Percentiles rank a stretch among this genome's conserved stretches.
Conservation (phyloP, 2,888 invertebrate genomes). For the Tortrix viridana region DNA sequence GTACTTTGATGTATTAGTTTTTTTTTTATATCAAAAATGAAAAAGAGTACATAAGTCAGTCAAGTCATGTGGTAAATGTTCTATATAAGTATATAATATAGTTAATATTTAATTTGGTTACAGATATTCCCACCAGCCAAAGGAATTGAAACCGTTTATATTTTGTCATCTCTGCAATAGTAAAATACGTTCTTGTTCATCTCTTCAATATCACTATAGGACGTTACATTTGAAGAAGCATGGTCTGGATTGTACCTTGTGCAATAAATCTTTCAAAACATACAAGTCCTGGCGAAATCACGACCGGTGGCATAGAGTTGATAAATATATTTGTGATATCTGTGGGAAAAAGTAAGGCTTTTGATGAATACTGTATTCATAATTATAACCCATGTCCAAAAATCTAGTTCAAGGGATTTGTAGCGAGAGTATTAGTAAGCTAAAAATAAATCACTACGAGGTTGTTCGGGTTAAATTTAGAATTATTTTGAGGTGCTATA, state of each 20-base stretch:
- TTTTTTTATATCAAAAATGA: too few relatives aligned
- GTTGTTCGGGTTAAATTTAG: too few relatives aligned
- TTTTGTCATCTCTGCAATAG: constrained; percentile 56
- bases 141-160: constrained; percentile 33
- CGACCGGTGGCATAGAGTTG: constrained; percentile 35
- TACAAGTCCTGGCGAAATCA: constrained; percentile 41
- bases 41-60: too few relatives aligned
- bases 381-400: too few relatives aligned
- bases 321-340: constrained; percentile 40
- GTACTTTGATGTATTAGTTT: too few relatives aligned
- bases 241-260: constrained; percentile 36
- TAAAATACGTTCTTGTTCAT: constrained; percentile 34
- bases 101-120: constrained; percentile 31
- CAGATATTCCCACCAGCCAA: constrained; percentile 52
- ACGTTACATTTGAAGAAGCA: constrained; percentile 40
- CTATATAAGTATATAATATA: too few relatives aligned
- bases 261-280: constrained; percentile 38
- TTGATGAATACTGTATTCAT: neutral
- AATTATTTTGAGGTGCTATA: too few relatives aligned
- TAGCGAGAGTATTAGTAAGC: too few relatives aligned
- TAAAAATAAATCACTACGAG: too few relatives aligned
- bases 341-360: constrained; percentile 40
- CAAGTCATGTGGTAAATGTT: too few relatives aligned
- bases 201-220: constrained; percentile 64
- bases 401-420: too few relatives aligned